phyloP scores from a whole-genome alignment of 2,113 vertebrate genomes.

The Oncorhynchus kisutch region DNA sequence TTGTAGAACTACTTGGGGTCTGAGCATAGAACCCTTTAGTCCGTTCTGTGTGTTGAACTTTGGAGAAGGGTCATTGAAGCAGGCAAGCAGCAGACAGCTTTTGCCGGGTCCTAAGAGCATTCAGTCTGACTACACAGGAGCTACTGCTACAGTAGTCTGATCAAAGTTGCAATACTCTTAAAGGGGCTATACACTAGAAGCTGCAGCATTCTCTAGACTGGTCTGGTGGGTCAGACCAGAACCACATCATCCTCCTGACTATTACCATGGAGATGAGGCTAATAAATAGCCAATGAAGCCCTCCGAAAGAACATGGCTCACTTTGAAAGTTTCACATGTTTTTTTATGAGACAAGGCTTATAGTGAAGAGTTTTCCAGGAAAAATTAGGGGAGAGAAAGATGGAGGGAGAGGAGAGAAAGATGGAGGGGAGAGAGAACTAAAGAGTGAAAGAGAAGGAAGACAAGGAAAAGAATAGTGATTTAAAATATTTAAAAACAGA shows the following conservation, averaged over 20 bases:
- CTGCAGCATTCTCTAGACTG: slow-evolving; percentile 1
- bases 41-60: background rate
- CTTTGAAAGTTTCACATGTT: slow-evolving; percentile 11
- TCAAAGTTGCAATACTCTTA: slow-evolving; percentile 15
- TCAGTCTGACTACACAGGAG: background rate
- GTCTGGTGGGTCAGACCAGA: slow-evolving; percentile 3
- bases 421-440: background rate
- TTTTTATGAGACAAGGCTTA: background rate
- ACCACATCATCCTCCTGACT: background rate
- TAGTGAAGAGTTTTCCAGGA: background rate
- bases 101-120: background rate
- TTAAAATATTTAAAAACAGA: background rate
- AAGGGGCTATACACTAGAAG: background rate
- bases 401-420: background rate
- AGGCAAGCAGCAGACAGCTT: slow-evolving; percentile 1
- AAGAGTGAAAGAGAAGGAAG: background rate
- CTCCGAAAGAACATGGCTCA: background rate
- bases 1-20: too few relatives aligned
- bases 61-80: background rate
- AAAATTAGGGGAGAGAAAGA: background rate
- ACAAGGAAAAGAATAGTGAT: slow-evolving; percentile 8
- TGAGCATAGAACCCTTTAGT: too few relatives aligned
- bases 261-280: background rate
- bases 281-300: slow-evolving; percentile 5
- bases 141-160: background rate